A percentile compares a stretch with the other conserved stretches of the same genome.
Conservation (phyloP, 1,140 invertebrate genomes). For the Littorina saxatilis region DNA sequence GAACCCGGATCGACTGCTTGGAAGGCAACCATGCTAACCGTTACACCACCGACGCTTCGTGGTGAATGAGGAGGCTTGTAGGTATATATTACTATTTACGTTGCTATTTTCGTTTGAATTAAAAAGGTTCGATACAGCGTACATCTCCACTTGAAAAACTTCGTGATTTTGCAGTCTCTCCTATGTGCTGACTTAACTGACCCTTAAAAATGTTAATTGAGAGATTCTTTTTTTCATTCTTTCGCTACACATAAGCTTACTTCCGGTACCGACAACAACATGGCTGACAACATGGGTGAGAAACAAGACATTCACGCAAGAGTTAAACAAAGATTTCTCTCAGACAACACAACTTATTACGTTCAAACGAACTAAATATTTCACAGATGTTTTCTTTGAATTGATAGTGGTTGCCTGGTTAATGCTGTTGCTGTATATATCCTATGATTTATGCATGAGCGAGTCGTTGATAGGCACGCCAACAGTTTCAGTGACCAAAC, state of each 20-base stretch:
- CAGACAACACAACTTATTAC: too few species aligned
- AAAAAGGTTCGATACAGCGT: neutral
- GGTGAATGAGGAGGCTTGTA: neutral
- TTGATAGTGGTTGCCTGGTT: neutral
- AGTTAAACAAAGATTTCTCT: neutral
- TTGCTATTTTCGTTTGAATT: too few species aligned
- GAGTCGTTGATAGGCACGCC: constrained; percentile 14
- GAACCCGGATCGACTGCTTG: constrained; percentile 97
- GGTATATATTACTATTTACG: too few species aligned
- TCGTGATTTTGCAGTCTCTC: neutral
- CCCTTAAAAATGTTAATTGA: neutral
- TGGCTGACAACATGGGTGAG: constrained; percentile 13
- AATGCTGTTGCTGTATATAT: neutral
- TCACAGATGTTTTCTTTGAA: neutral
- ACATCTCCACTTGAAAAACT: neutral
- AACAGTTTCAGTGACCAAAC: neutral
- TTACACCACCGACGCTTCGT: constrained; percentile 71
- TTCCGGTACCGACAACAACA: neutral
- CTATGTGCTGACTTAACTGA: neutral
- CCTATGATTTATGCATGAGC: neutral
- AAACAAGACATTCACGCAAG: neutral
- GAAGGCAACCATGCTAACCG: constrained; percentile 95
- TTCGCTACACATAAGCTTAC: neutral
- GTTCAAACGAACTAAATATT: neutral
- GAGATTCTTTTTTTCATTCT: too few species aligned